A percentile compares a stretch with the other conserved stretches of the same genome.
Conservation (phyloP, 2,113 vertebrate species). For the Chinchilla lanigera region DNA sequence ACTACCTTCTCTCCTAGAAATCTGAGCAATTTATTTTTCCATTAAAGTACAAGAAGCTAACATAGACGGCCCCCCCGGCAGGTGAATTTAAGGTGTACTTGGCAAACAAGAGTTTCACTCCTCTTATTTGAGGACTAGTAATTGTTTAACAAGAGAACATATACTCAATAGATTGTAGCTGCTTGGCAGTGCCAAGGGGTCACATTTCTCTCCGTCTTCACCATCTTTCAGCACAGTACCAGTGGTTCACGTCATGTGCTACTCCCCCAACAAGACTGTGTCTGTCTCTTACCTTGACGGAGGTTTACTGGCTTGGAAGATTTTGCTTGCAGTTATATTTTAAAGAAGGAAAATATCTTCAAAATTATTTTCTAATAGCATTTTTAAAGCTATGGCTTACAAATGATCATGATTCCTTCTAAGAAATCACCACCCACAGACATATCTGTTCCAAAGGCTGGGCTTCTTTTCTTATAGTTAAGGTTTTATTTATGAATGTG, state of each 20-base stretch:
- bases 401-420: not conserved
- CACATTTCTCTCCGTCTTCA: not conserved
- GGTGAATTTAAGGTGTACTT: not conserved
- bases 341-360: not conserved
- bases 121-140: not conserved
- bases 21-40: not conserved
- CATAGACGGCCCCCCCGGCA: not conserved
- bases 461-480: not conserved
- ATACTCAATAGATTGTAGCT: not conserved
- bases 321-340: not conserved
- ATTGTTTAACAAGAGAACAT: not conserved
- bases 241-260: rapidly evolving
- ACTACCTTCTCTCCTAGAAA: not conserved
- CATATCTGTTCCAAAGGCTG: not conserved
- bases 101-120: not conserved
- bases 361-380: not conserved
- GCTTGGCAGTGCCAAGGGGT: not conserved
- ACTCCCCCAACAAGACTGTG: no score
- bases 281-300: not conserved
- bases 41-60: not conserved
- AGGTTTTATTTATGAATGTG: not conserved
- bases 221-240: not conserved
- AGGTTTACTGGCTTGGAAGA: not conserved
- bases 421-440: not conserved
- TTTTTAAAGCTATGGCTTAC: not conserved